phyloP scores from a whole-genome alignment of 2,888 invertebrate species.

The Idaea dimidiata region DNA sequence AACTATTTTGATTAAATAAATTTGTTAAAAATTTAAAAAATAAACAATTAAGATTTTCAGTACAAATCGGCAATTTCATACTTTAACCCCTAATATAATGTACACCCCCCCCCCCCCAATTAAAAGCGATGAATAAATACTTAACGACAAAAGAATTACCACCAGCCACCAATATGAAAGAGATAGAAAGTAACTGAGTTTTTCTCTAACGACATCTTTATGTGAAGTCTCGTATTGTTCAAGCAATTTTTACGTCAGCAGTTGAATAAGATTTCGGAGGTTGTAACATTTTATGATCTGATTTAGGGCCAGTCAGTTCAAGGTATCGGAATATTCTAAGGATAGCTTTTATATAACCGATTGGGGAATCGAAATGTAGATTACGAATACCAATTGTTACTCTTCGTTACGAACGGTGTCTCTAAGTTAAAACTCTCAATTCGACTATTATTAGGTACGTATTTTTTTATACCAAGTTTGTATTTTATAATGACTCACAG shows the following conservation, averaged over 20 bases:
- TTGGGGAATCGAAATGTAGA: background rate
- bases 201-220: conserved; percentile 44
- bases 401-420: background rate
- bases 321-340: conserved; percentile 3
- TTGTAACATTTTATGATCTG: conserved; percentile 9
- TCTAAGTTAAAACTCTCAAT: background rate
- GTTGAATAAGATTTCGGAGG: conserved; percentile 19
- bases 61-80: no score
- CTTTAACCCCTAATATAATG: no score
- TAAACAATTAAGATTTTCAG: no score
- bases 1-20: no score
- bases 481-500: no score
- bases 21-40: no score
- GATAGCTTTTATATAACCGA: background rate
- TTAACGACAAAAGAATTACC: conserved; percentile 45
- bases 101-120: no score
- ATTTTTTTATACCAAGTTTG: no score
- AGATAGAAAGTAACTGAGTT: conserved; percentile 35
- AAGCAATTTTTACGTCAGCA: conserved; percentile 28
- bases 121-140: conserved; percentile 41
- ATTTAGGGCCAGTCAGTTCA: background rate
- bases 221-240: conserved; percentile 32
- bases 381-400: background rate
- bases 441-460: background rate
- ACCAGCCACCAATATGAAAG: conserved; percentile 32